Evolutionary conservation across 2,888 invertebrate genomes (phyloP).

Genomic region (Orthosia cruda): DNA sequence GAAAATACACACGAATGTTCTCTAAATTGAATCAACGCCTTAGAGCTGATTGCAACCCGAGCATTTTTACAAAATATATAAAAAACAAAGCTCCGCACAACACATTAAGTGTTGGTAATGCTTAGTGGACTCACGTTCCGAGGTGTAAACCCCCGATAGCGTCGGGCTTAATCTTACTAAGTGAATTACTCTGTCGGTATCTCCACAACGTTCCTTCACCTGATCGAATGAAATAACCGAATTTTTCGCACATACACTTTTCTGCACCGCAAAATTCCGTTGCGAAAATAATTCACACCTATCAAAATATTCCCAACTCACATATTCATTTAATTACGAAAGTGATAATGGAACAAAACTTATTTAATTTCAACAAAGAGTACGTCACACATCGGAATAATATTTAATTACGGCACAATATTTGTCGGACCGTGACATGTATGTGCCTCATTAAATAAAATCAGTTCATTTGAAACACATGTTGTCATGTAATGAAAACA

Average conservation of each 20-base stretch:
- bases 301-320: slow-evolving; percentile 22
- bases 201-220: slow-evolving; percentile 46
- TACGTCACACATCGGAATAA: slow-evolving; percentile 34
- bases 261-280: slow-evolving; percentile 9
- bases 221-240: slow-evolving; percentile 61
- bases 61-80: slow-evolving; percentile 59
- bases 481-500: slow-evolving; percentile 51
- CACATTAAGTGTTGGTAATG: slow-evolving; percentile 70
- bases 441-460: slow-evolving; percentile 60
- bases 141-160: slow-evolving; percentile 81
- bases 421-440: slow-evolving; percentile 43
- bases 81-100: slow-evolving; percentile 63
- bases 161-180: slow-evolving; percentile 84
- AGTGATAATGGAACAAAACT: slow-evolving; percentile 38
- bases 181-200: slow-evolving; percentile 79
- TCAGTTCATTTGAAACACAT: slow-evolving; percentile 58
- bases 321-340: slow-evolving; percentile 26
- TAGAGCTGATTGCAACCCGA: slow-evolving; percentile 56
- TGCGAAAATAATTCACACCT: slow-evolving; percentile 16
- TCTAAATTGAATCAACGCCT: slow-evolving; percentile 45
- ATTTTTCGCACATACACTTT: slow-evolving; percentile 49
- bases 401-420: slow-evolving; percentile 58
- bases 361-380: slow-evolving; percentile 45
- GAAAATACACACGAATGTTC: slow-evolving; percentile 16
- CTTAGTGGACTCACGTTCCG: slow-evolving; percentile 75